Conservation (phyloP, 2,797 vertebrate genomes). For the Chrosomus eos region DNA sequence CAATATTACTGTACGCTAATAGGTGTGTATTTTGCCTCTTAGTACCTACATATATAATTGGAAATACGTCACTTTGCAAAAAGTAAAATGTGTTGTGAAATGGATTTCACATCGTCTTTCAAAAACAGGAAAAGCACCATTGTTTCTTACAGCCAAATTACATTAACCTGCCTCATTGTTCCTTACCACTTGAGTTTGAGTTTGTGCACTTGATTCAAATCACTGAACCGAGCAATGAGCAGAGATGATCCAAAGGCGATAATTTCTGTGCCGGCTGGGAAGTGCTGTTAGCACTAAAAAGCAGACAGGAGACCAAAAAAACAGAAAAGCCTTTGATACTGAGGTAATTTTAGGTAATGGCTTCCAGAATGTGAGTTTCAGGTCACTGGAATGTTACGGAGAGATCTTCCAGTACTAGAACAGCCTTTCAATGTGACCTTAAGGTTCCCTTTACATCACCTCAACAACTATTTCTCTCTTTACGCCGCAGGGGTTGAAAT, state of each 20-base stretch:
- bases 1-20: not conserved
- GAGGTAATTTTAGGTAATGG: slow-evolving; percentile 70
- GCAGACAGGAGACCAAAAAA: slow-evolving; percentile 29
- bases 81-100: not conserved
- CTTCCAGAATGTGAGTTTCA: slow-evolving; percentile 70
- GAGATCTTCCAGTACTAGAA: slow-evolving; percentile 59
- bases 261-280: slow-evolving; percentile 33
- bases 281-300: slow-evolving; percentile 36
- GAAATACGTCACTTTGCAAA: not conserved
- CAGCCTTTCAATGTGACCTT: slow-evolving; percentile 35
- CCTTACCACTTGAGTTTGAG: not conserved
- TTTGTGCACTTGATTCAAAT: slow-evolving; percentile 34
- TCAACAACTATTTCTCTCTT: slow-evolving; percentile 31
- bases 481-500: slow-evolving; percentile 14
- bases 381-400: slow-evolving; percentile 66
- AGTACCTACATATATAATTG: not conserved
- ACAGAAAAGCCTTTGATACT: slow-evolving; percentile 62
- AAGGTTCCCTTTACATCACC: slow-evolving; percentile 32
- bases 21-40: not conserved
- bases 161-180: not conserved
- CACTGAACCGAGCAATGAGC: not conserved
- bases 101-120: not conserved
- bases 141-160: slow-evolving; percentile 28
- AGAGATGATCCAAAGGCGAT: slow-evolving; percentile 22
- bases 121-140: slow-evolving; percentile 27